phyloP scores from a whole-genome alignment of 2,797 vertebrate species.

The Octomys mimax region DNA sequence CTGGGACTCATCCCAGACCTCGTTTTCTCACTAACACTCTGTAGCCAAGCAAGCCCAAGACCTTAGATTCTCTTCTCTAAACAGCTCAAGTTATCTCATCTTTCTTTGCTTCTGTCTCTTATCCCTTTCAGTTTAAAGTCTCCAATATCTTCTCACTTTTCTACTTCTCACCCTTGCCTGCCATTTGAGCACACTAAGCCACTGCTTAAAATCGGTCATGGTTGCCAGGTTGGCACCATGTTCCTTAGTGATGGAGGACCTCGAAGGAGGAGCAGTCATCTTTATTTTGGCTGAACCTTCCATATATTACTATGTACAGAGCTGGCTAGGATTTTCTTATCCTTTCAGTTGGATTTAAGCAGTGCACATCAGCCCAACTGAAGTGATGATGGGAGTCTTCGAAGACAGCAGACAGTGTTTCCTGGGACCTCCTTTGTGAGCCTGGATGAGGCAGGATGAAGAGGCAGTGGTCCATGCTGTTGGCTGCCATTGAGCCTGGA shows the following conservation, averaged over 20 bases:
- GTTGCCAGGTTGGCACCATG: not conserved
- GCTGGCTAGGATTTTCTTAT: too few species aligned
- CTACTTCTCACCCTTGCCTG: not conserved
- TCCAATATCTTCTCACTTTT: not conserved
- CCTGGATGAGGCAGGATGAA: too few species aligned
- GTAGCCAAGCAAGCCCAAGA: not conserved
- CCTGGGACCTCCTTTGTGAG: too few species aligned
- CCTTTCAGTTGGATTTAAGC: too few species aligned
- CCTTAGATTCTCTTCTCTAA: not conserved
- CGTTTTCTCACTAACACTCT: not conserved
- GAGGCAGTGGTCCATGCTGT: too few species aligned
- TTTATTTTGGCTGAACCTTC: too few species aligned
- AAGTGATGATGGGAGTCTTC: too few species aligned
- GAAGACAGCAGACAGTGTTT: too few species aligned
- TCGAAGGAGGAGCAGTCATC: too few species aligned
- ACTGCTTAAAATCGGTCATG: not conserved
- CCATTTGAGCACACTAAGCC: not conserved
- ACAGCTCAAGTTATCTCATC: not conserved
- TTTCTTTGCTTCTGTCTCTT: constrained; percentile 14
- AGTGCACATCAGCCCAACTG: too few species aligned
- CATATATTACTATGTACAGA: too few species aligned
- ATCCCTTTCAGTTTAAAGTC: not conserved
- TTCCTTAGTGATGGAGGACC: not conserved
- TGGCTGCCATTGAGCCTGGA: too few species aligned
- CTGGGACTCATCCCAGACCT: not conserved